Evolutionary conservation across 2,797 vertebrate genomes (phyloP), one percentile per base, ranked within the genome.

Genomic region (Ptychobarbus kaznakovi): DNA sequence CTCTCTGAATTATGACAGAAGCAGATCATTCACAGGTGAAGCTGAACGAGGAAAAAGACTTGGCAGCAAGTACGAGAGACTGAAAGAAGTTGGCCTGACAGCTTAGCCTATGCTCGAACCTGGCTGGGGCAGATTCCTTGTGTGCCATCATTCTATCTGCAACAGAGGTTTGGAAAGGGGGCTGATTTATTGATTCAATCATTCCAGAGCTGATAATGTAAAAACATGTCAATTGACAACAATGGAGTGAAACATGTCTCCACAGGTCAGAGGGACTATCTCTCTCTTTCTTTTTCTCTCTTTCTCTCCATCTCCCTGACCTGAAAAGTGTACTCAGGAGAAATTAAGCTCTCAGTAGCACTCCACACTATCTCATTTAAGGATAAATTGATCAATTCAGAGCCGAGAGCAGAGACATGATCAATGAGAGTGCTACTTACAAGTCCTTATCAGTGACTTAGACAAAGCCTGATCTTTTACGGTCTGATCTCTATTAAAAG

Each of bases 121-220:
- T 85, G 56, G 56, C 80, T 12, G 20, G 80, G 75, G 38, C 35
- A 74, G 72, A 87, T 81, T 86, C 65, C 56, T 83, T 38, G 28
- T 53, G 72, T 80, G 68, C 72, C 80, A 66, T 63, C 80, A 76
- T 82, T 88, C 69, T 80, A 65, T 85, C 79, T 63, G 44, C 65
- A 79, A 81, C 87, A 82, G 66, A 66, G 68, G 25, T 49, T 78
- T 86, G 82, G 85, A 40, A 84, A 69, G 35, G 69, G 32, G 46
- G 28, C 46, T 86, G 85, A 86, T 86, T 86, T 80, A 87, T 72
- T 80, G 89, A 85, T 79, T 88, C 46, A 78, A 68, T 87, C 75
- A 82, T 84, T 82, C 44, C 13, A 25, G 44, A 25, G 38, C 74
- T 85, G 81, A 85, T 87, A 72, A 84, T 66, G 51, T 58, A 68